A percentile compares a stretch with the other conserved stretches of the same genome.
Conservation (phyloP, 2,113 vertebrate genomes). For the Hylia prasina region DNA sequence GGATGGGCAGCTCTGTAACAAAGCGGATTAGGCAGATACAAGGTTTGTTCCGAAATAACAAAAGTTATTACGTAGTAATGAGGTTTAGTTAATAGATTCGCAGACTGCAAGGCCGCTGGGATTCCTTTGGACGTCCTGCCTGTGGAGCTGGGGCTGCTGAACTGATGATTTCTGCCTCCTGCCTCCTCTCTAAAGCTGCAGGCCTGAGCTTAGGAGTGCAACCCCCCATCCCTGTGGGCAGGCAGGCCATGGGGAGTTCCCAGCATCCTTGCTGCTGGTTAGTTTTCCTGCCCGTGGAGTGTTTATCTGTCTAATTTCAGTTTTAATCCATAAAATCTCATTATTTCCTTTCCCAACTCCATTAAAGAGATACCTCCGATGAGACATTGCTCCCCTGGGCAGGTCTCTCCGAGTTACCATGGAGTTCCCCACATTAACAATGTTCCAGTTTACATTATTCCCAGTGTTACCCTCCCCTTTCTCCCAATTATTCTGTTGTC, state of each 20-base stretch:
- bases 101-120: not conserved
- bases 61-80: constrained; percentile 57
- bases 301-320: not conserved
- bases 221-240: not conserved
- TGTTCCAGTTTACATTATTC: not conserved
- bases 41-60: constrained; percentile 56
- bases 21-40: constrained; percentile 52
- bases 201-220: not conserved
- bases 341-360: not conserved
- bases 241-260: not conserved
- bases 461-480: not conserved
- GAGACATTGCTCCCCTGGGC: not conserved
- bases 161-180: not conserved
- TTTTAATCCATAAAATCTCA: constrained; percentile 22
- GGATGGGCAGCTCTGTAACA: constrained; percentile 49
- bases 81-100: constrained; percentile 33
- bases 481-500: not conserved
- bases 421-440: not conserved
- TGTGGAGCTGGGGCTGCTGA: not conserved
- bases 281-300: not conserved
- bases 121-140: not conserved
- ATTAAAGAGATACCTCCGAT: not conserved
- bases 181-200: not conserved
- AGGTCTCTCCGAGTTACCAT: not conserved
- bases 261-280: not conserved